phyloP scores from a whole-genome alignment of 2,888 invertebrate genomes.

The Hirudinaria manillensis region DNA sequence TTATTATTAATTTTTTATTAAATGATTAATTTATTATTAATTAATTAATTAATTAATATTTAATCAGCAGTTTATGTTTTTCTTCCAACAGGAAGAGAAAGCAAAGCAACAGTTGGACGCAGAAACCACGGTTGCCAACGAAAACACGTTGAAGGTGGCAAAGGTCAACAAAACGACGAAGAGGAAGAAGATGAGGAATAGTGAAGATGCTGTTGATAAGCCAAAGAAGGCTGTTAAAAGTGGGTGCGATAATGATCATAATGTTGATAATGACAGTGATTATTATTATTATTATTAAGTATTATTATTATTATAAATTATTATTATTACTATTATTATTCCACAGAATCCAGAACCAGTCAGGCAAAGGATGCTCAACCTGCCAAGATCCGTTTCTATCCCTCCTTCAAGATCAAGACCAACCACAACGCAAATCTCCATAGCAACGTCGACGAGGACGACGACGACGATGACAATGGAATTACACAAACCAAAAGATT shows the following conservation, averaged over 20 bases:
- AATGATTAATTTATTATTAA: no score
- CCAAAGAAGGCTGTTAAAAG: constrained; percentile 8
- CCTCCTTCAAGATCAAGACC: no score
- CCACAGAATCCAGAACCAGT: background rate
- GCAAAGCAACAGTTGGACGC: no score
- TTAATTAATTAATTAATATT: no score
- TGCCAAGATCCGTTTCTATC: background rate
- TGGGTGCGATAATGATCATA: background rate
- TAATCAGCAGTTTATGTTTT: no score
- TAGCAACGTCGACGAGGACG: no score
- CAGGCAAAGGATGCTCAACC: background rate
- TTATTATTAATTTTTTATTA: no score
- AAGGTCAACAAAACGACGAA: background rate
- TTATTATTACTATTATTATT: background rate
- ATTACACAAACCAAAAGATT: background rate
- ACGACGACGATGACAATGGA: background rate
- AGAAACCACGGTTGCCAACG: no score
- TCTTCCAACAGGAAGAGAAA: no score
- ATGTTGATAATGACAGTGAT: background rate
- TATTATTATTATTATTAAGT: background rate
- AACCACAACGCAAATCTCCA: no score
- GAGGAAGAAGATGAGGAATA: background rate
- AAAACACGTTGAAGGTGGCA: no score
- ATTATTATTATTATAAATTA: background rate
- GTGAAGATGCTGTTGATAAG: background rate